These are phyloP conservation scores for Phortica variegata DNA, from an alignment of 1,140 invertebrate species.

Conservation along the genomic window DNA sequence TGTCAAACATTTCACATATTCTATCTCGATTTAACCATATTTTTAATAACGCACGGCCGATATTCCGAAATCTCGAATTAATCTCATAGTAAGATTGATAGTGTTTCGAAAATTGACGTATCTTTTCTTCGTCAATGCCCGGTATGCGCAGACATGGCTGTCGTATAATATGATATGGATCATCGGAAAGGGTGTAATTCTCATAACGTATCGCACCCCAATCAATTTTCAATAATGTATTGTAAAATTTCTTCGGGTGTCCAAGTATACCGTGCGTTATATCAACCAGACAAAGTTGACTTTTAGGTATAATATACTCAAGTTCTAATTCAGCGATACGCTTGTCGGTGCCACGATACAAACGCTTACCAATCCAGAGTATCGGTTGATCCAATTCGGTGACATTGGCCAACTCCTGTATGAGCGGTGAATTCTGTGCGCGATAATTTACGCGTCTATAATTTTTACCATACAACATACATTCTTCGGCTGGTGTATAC, in stretches of 20 bases:
- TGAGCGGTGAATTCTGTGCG: constrained; percentile 20
- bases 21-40: not conserved
- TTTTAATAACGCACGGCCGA: not conserved
- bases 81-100: not conserved
- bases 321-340: constrained; percentile 18
- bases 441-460: constrained; percentile 21
- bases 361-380: constrained; percentile 19
- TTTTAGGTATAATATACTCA: constrained; percentile 18
- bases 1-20: not conserved
- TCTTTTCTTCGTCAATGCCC: constrained; percentile 4
- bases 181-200: constrained; percentile 14
- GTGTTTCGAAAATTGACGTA: not conserved
- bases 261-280: constrained; percentile 21
- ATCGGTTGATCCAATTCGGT: constrained; percentile 10
- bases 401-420: constrained; percentile 19
- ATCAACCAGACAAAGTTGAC: constrained; percentile 20
- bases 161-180: constrained; percentile 19
- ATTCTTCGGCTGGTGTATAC: constrained; percentile 5
- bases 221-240: constrained; percentile 17
- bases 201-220: constrained; percentile 9
- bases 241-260: constrained; percentile 18
- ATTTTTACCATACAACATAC: constrained; percentile 21
- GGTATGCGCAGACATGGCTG: constrained; percentile 20
- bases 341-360: constrained; percentile 24
- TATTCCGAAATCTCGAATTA: not conserved